Base-by-base conservation (phyloP, 1,140 invertebrate species). In the Eurosta solidaginis region DNA sequence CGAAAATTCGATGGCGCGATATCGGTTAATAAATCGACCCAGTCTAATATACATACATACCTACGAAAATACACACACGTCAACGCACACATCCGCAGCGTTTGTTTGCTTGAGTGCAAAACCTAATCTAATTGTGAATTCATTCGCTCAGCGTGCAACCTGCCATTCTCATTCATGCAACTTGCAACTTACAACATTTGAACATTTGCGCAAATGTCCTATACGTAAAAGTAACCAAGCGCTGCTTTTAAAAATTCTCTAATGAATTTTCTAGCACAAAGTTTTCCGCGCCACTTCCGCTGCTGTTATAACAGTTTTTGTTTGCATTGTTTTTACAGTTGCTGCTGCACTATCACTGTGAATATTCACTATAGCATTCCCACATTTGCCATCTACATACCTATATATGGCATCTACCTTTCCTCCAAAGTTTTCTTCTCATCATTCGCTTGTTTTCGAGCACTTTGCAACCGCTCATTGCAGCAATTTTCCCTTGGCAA, bases 201-300 rank as follows among this genome's bases (percentile, higher is more conserved):
- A 68, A 36, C 14, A 52, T 52, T 22, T 22, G 20, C 3, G 12
- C 12, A 5, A 40, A n/a, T 68, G 27, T 52, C 20, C 20, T 22
- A 52, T 22, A 52, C 10, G 25, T 22, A 6, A 29, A 25, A 20
- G 29, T 33, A 40, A 68, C 33, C 59, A 40, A n/a, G n/a, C n/a
- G n/a, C 33, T 68, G 17, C 59, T 40, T 68, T 68, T 68, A 42
- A 68, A n/a, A 68, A 68, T 68, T 68, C 29, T 68, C 59, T 68
- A 68, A 68, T 68, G 59, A 68, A 68, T 68, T 68, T 68, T 68
- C 59, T 40, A 68, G 59, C 59, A 33, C 59, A 68, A n/a, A 68
- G 59, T 68, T 68, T 68, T 36, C 59, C 33, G 40, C 33, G 4
- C 33, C 59, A 40, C 59, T 40, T 54, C 52, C 59, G 59, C 33